Evolutionary conservation across 35 echinoderm and acorn worm species (phyloP).

Genomic region (Diadema setosum): DNA sequence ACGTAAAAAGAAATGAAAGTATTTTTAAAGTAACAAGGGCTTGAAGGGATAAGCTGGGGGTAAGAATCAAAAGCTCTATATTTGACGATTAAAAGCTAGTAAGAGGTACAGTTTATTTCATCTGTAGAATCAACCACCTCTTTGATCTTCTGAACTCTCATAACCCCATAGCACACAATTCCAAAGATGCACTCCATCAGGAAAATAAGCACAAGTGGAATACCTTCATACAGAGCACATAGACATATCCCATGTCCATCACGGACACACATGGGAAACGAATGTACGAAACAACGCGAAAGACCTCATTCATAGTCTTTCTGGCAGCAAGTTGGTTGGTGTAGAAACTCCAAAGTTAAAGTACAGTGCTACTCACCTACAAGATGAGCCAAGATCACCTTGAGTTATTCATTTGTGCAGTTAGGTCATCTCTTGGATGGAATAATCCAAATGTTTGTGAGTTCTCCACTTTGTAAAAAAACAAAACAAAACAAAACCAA

Average conservation of each 20-base stretch:
- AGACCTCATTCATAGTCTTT: conserved; percentile 43
- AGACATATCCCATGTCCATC: not conserved
- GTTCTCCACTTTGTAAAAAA: conserved; percentile 15
- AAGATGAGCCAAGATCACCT: conserved; percentile 61
- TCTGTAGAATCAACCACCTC: conserved; percentile 20
- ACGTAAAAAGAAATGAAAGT: no score
- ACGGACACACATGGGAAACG: not conserved
- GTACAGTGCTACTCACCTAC: conserved; percentile 50
- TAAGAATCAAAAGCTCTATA: no score
- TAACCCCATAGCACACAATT: conserved; percentile 30
- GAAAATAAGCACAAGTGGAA: not conserved
- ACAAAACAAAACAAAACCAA: no score
- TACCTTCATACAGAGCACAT: not conserved
- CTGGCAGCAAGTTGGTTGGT: not conserved
- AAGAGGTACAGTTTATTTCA: conserved; percentile 40
- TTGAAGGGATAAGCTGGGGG: no score
- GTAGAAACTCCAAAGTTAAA: not conserved
- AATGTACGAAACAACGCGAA: conserved; percentile 4
- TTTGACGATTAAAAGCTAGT: no score
- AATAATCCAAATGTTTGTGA: conserved; percentile 44
- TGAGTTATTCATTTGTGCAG: conserved; percentile 54
- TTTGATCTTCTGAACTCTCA: conserved; percentile 64
- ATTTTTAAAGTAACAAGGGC: no score
- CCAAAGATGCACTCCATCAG: not conserved
- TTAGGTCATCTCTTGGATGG: not conserved